phyloP scores from a whole-genome alignment of 2,797 vertebrate genomes.

The Micromesistius poutassou region DNA sequence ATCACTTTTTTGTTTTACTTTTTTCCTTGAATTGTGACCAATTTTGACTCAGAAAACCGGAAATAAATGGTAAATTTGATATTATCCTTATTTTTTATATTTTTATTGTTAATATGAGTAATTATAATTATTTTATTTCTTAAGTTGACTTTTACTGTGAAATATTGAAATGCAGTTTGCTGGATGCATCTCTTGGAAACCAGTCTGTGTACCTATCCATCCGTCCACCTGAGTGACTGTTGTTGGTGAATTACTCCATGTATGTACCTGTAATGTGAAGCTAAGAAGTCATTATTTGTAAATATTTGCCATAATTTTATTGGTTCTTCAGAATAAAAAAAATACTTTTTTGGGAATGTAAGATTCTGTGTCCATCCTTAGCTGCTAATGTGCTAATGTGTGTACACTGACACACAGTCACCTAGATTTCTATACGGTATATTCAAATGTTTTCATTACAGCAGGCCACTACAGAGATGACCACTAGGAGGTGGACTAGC shows the following conservation, averaged over 20 bases:
- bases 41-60: constrained; percentile 75
- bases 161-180: constrained; percentile 87
- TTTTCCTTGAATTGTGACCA: constrained; percentile 70
- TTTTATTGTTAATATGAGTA: constrained; percentile 45
- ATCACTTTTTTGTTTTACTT: constrained; percentile 71
- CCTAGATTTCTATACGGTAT: no score
- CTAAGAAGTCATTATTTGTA: constrained; percentile 99
- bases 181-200: constrained; percentile 89
- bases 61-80: constrained; percentile 86
- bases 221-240: constrained; percentile 95
- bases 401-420: not conserved
- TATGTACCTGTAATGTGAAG: constrained; percentile 99
- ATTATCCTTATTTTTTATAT: constrained; percentile 68
- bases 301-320: constrained; percentile 99
- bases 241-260: constrained; percentile 94
- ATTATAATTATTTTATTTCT: constrained; percentile 55
- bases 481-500: no score
- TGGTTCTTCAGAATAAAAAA: constrained; percentile 99
- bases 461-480: not conserved
- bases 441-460: not conserved
- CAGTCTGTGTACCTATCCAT: constrained; percentile 85
- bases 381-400: not conserved
- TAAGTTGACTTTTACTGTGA: constrained; percentile 83
- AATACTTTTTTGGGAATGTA: constrained; percentile 97
- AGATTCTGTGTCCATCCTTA: constrained; percentile 47